Evolutionary conservation across 2,888 invertebrate genomes (phyloP).

Genomic region (Dryobota labecula): DNA sequence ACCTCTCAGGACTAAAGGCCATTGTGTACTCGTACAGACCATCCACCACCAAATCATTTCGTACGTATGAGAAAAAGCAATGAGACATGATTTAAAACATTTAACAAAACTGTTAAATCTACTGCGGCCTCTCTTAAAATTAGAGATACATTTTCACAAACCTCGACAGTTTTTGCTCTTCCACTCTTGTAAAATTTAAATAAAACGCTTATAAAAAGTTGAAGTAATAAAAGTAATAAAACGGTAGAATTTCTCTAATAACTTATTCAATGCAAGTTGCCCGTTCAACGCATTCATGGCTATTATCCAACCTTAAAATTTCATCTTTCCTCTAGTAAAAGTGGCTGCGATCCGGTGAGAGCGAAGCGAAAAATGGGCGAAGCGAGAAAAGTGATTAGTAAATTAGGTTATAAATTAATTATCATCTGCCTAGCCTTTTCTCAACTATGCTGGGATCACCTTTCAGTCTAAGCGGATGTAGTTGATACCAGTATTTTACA

Average conservation of each 20-base stretch:
- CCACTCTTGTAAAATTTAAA: conserved; percentile 44
- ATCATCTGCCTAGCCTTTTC: too few relatives aligned
- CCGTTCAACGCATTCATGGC: conserved; percentile 63
- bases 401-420: not conserved
- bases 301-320: conserved; percentile 68
- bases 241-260: conserved; percentile 62
- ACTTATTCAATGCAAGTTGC: conserved; percentile 69
- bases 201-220: conserved; percentile 54
- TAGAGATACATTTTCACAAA: not conserved
- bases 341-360: conserved; percentile 4
- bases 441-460: too few relatives aligned
- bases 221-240: conserved; percentile 62
- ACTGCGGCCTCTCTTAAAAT: not conserved
- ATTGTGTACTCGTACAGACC: not conserved
- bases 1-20: too few relatives aligned
- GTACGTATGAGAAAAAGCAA: too few relatives aligned
- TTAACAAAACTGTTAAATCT: not conserved
- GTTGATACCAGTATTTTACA: too few relatives aligned
- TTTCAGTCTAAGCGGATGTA: too few relatives aligned
- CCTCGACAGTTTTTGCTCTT: conserved; percentile 24
- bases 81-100: not conserved
- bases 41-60: not conserved
- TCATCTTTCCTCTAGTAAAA: conserved; percentile 54
- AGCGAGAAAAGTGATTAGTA: not conserved
- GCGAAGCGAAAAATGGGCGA: conserved; percentile 11